Conservation (phyloP, 2,888 invertebrate species). For the Drosophila limbata region DNA sequence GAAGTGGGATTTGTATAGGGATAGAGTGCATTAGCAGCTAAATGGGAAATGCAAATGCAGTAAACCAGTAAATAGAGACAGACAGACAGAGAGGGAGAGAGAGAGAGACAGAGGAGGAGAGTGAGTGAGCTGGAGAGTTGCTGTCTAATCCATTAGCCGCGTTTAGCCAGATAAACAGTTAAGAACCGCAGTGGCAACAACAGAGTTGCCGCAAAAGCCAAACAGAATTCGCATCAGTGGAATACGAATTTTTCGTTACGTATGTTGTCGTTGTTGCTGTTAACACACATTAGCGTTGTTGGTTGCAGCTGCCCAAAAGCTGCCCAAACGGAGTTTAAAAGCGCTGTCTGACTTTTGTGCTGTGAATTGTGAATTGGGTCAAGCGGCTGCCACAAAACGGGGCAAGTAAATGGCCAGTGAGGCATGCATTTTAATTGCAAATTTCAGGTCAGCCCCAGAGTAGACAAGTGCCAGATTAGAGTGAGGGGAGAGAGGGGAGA, state of each 20-base stretch:
- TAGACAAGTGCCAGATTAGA: background rate
- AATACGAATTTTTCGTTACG: constrained; percentile 13
- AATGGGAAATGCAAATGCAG: constrained; percentile 50
- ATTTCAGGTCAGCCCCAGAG: constrained; percentile 42
- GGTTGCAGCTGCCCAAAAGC: constrained; percentile 36
- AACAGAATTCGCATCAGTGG: constrained; percentile 54
- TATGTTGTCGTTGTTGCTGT: constrained; percentile 1
- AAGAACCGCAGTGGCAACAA: constrained; percentile 61
- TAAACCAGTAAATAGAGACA: constrained; percentile 17
- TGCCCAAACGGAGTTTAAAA: background rate
- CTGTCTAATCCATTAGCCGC: constrained; percentile 65
- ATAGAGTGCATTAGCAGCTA: constrained; percentile 31
- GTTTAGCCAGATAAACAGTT: constrained; percentile 68
- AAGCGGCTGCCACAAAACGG: constrained; percentile 62
- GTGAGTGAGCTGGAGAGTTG: constrained; percentile 3
- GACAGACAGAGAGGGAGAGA: background rate
- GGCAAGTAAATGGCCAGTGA: constrained; percentile 52
- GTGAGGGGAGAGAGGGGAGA: background rate
- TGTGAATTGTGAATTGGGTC: constrained; percentile 68
- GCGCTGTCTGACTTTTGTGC: constrained; percentile 58
- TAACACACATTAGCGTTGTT: constrained; percentile 67
- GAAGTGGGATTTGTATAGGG: background rate
- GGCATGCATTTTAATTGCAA: constrained; percentile 80
- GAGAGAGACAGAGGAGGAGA: background rate
- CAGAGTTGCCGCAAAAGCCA: constrained; percentile 59